Percentiles rank a stretch among this genome's conserved stretches.
phyloP scores from a whole-genome alignment of 2,888 invertebrate genomes.

The Rosalia funebris region DNA sequence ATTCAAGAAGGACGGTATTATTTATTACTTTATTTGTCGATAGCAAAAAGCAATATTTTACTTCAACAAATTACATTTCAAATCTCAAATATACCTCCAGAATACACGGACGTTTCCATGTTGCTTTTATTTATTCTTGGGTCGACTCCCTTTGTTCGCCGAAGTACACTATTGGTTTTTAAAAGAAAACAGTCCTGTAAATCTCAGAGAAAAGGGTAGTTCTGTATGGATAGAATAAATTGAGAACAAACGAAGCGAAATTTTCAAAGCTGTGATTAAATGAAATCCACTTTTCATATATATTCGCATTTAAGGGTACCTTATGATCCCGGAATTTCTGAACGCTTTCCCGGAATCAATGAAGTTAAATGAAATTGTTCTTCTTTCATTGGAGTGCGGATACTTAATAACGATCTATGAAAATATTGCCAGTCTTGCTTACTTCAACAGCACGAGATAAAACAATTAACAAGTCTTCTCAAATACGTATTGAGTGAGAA shows the following conservation, averaged over 20 bases:
- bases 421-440: no score
- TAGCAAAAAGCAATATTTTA: no score
- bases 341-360: background rate
- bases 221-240: background rate
- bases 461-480: no score
- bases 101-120: background rate
- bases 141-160: background rate
- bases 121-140: background rate
- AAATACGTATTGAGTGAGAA: no score
- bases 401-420: no score
- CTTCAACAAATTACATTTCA: no score
- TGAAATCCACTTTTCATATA: conserved; percentile 1
- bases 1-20: no score
- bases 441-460: no score
- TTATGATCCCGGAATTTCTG: background rate
- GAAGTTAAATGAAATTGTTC: no score
- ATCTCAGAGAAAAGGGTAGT: conserved; percentile 1
- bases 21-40: no score
- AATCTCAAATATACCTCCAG: background rate
- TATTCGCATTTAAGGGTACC: background rate
- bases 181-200: background rate
- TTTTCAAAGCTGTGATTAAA: conserved; percentile 12
- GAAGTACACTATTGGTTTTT: background rate
- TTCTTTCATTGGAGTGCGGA: no score
- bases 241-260: conserved; percentile 6